These are phyloP conservation scores for Manis pentadactyla DNA, from an alignment of 2,797 vertebrate genomes.

Conservation along the genomic window DNA sequence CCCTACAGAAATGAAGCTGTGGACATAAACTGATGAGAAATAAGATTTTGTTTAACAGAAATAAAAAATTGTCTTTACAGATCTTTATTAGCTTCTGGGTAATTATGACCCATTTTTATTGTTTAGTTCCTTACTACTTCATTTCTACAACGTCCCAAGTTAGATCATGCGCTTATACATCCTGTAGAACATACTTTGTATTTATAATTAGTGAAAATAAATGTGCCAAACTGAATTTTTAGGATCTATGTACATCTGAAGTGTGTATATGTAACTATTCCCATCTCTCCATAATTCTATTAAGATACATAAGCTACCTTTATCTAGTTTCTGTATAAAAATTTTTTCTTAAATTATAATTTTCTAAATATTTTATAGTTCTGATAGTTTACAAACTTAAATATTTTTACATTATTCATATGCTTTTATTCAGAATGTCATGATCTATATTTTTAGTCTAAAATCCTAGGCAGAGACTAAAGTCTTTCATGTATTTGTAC, in stretches of 20 bases:
- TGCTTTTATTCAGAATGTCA: neutral
- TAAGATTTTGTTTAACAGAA: slow-evolving; percentile 15
- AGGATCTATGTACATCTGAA: neutral
- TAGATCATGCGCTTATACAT: neutral
- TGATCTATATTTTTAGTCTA: neutral
- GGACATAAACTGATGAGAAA: neutral
- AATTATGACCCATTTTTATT: neutral
- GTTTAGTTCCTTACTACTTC: neutral
- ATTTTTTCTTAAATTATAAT: neutral
- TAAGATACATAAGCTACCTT: neutral
- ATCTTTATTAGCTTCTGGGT: neutral
- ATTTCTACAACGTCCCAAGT: slow-evolving; percentile 12
- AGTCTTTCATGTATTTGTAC: neutral
- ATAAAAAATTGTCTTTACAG: slow-evolving; percentile 17
- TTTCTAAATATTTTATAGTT: slow-evolving; percentile 21
- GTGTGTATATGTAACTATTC: slow-evolving; percentile 18
- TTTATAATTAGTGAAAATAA: slow-evolving; percentile 1
- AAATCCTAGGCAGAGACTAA: neutral
- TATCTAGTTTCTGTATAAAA: neutral
- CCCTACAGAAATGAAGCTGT: neutral
- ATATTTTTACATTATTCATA: slow-evolving; percentile 16
- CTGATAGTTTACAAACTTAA: neutral
- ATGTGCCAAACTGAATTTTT: neutral
- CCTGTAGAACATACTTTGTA: neutral
- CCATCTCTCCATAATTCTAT: neutral